Conservation (phyloP, 2,797 vertebrate species). For the Alosa sapidissima region DNA sequence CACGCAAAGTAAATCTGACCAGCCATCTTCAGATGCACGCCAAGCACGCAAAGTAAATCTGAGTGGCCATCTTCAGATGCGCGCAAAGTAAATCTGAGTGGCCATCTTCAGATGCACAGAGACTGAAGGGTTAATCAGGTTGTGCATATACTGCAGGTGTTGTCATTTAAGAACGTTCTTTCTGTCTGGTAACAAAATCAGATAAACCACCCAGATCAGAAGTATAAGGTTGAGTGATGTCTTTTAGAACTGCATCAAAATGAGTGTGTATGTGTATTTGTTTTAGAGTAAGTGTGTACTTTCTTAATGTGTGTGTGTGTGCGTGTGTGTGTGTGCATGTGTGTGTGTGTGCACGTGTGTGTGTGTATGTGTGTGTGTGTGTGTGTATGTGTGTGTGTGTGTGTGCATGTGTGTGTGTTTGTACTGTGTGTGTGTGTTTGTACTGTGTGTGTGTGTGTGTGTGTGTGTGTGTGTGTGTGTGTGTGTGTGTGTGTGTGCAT, state of each 20-base stretch:
- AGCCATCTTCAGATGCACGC: no score
- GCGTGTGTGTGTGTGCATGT: neutral
- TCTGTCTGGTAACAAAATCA: neutral
- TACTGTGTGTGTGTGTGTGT: neutral
- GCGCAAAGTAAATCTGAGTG: no score
- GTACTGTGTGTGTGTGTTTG: neutral
- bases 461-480: neutral
- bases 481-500: neutral
- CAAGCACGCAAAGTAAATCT: no score
- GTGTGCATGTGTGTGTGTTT: neutral
- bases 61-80: no score
- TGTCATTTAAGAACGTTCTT: no score
- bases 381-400: neutral
- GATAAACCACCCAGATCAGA: neutral
- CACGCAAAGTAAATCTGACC: no score
- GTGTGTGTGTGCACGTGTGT: neutral
- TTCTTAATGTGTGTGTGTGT: neutral
- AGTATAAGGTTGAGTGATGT: neutral
- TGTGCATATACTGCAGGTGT: no score
- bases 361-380: slow-evolving; percentile 1
- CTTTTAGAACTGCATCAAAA: neutral
- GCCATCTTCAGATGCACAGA: no score
- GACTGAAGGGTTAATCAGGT: no score
- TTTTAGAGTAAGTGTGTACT: neutral
- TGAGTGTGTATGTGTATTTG: neutral